Conservation (phyloP, 2,797 vertebrate species). For the Phrynocephalus guinanensis region DNA sequence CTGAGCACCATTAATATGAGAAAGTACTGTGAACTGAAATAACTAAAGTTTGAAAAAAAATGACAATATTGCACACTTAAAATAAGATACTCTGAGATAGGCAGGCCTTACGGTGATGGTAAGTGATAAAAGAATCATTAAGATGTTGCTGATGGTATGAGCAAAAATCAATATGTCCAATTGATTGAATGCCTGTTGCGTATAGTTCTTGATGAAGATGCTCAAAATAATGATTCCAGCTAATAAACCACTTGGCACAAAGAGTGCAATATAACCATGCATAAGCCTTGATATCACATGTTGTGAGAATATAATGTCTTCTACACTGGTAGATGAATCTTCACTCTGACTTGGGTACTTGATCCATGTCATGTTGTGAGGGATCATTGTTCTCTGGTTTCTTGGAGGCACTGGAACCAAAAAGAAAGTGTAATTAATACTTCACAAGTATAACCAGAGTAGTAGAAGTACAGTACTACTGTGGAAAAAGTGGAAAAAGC, state of each 20-base stretch:
- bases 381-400: conserved; percentile 46
- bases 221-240: conserved; percentile 76
- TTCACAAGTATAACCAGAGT: background rate
- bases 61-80: conserved; percentile 78
- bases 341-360: conserved; percentile 70
- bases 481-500: too few relatives aligned
- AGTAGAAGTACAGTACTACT: background rate
- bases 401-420: conserved; percentile 29
- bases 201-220: conserved; percentile 75
- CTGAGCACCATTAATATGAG: conserved; percentile 73
- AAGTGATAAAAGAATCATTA: conserved; percentile 82
- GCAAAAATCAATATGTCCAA: conserved; percentile 76
- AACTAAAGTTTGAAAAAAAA: conserved; percentile 81
- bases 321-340: background rate
- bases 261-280: conserved; percentile 75
- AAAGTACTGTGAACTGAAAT: conserved; percentile 75
- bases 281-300: conserved; percentile 78
- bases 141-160: conserved; percentile 78
- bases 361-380: conserved; percentile 71
- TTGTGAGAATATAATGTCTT: conserved; percentile 71
- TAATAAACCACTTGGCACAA: conserved; percentile 74
- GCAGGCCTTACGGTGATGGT: conserved; percentile 74
- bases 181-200: conserved; percentile 62
- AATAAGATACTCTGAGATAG: conserved; percentile 69
- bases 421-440: conserved; percentile 27